phyloP scores from a whole-genome alignment of 2,888 invertebrate species.

The Ormyrus pomaceus region DNA sequence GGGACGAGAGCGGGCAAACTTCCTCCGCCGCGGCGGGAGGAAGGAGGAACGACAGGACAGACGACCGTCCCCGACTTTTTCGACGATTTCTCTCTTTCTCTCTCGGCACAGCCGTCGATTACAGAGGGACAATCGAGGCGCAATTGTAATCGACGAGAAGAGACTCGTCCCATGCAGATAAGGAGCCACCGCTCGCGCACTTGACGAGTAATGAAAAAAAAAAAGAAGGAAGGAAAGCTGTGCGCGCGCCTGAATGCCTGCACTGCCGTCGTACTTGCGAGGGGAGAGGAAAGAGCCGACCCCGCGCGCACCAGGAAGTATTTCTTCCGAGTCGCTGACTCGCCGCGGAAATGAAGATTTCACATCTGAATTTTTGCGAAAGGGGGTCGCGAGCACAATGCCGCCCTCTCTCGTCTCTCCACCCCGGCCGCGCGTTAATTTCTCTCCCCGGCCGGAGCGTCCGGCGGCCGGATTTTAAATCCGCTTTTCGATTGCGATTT shows the following conservation, averaged over 20 bases:
- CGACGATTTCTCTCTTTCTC: too few relatives aligned
- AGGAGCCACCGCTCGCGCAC: constrained; percentile 35
- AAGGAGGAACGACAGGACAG: neutral
- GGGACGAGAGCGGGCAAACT: constrained; percentile 2
- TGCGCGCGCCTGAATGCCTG: constrained; percentile 24
- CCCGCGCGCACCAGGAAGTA: constrained; percentile 70
- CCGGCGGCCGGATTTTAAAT: constrained; percentile 72
- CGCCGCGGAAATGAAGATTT: constrained; percentile 57
- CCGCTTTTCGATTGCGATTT: neutral
- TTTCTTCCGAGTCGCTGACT: constrained; percentile 73
- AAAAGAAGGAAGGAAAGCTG: constrained; percentile 12
- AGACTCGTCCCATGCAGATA: constrained; percentile 47
- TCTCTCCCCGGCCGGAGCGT: constrained; percentile 62
- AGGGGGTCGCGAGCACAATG: too few relatives aligned
- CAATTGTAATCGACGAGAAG: constrained; percentile 40
- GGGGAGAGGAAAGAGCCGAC: neutral
- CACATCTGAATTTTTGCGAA: constrained; percentile 60
- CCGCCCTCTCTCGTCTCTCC: constrained; percentile 2
- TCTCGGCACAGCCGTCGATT: too few relatives aligned
- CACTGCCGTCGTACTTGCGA: neutral
- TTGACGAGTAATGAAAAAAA: constrained; percentile 47
- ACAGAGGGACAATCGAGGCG: constrained; percentile 40
- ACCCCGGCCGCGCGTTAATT: constrained; percentile 27
- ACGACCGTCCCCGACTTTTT: neutral
- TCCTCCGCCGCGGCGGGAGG: neutral